Base-by-base conservation (phyloP, 1,140 invertebrate species). In the Drosophila pachea region DNA sequence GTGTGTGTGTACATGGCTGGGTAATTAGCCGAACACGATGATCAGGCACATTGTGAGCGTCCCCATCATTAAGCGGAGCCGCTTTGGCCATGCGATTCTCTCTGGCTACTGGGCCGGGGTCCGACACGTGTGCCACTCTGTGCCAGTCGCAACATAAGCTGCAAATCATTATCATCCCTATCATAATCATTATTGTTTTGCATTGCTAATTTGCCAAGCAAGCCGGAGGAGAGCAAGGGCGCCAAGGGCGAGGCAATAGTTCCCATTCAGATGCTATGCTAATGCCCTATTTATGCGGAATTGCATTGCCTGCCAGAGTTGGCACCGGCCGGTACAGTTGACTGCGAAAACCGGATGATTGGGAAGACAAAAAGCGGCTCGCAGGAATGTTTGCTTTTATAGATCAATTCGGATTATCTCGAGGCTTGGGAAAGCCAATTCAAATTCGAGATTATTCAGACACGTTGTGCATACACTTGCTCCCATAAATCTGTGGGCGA, bases 31-130 rank as follows among this genome's bases (percentile, higher is more conserved):
- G 22, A 38, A 55, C 32, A 9, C 32, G 6, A 33, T 31, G 12
- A 52, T 32, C 47, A 70, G 29, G 59, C 49, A 66, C 56, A 31
- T 73, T 58, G 55, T 68, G 12, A 45, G 22, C 35, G 56, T 76
- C 56, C 72, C 22, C 49, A 8, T 49, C 12, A 43, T 31, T 14
- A 43, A 14, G 22, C 11, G 42, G 5, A 16, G n/a, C 22, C 22
- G 22, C 22, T 1, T 22, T 22, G 22, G 22, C 22, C 22, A 3
- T 22, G 22, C 22, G 22, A 3, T 3, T 22, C 22, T 3, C 1
- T 22, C 22, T 22, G 22, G 22, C 22, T 22, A 3, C 22, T 22
- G 22, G 22, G 3, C 22, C 22, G 1, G 3, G 22, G 22, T n/a
- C 22, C 12, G 49, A 56, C 32, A 59, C 52, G 53, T 50, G 43